Conservation (phyloP, 1,140 invertebrate species). For the Nebria ingens region DNA sequence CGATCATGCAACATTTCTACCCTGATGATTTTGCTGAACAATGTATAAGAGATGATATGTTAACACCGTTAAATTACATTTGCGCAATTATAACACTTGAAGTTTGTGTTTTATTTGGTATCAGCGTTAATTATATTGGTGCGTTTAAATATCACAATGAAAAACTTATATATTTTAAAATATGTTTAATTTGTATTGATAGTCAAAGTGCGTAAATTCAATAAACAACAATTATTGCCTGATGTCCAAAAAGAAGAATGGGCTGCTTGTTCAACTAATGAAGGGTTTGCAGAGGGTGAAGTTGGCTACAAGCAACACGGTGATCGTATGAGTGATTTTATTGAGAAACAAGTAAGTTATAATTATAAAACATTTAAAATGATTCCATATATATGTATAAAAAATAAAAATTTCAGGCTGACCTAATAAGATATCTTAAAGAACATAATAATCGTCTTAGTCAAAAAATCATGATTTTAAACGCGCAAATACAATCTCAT, state of each 20-base stretch:
- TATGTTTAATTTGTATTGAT: slow-evolving; percentile 8
- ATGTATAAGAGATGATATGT: slow-evolving; percentile 41
- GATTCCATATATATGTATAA: neutral
- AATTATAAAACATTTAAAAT: neutral
- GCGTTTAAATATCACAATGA: no score
- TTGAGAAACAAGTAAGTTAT: slow-evolving; percentile 47
- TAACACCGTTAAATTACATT: slow-evolving; percentile 48
- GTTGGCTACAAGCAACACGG: slow-evolving; percentile 44
- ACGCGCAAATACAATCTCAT: slow-evolving; percentile 28
- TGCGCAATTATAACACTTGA: slow-evolving; percentile 43
- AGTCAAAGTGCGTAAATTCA: slow-evolving; percentile 49
- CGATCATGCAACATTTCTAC: slow-evolving; percentile 51
- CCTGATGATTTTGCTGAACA: slow-evolving; percentile 45
- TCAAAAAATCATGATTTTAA: slow-evolving; percentile 37
- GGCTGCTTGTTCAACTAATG: slow-evolving; percentile 37
- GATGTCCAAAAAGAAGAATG: slow-evolving; percentile 48
- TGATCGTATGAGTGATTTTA: slow-evolving; percentile 45
- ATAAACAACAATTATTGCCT: slow-evolving; percentile 41
- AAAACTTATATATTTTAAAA: slow-evolving; percentile 20
- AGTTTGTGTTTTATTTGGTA: slow-evolving; percentile 40
- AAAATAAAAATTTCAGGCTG: slow-evolving; percentile 29
- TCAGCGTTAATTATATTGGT: slow-evolving; percentile 50
- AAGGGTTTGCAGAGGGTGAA: slow-evolving; percentile 40
- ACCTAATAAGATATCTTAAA: slow-evolving; percentile 39
- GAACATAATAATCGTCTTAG: slow-evolving; percentile 39